phyloP scores from a whole-genome alignment of 1,140 invertebrate species.

The Zaprionus taronus region DNA sequence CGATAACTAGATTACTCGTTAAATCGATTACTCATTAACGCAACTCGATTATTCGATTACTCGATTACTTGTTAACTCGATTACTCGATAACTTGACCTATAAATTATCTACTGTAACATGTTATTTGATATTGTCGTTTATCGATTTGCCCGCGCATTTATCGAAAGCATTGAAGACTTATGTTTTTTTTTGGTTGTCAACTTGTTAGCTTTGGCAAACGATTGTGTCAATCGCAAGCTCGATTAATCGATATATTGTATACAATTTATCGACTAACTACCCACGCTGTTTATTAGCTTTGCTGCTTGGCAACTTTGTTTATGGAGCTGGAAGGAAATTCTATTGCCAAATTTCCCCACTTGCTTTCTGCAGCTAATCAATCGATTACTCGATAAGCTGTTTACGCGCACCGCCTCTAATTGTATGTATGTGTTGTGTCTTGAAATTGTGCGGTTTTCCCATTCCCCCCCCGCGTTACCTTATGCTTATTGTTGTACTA shows the following conservation, averaged over 20 bases:
- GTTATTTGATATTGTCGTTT: too few species aligned
- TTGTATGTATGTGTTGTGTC: slow-evolving; percentile 8
- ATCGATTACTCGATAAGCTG: slow-evolving; percentile 35
- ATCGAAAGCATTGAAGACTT: neutral
- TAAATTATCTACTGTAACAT: too few species aligned
- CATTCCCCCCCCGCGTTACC: neutral
- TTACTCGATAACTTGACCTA: too few species aligned
- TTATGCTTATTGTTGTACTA: neutral
- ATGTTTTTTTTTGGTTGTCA: neutral
- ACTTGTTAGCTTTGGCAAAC: neutral
- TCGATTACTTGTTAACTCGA: too few species aligned
- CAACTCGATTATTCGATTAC: too few species aligned
- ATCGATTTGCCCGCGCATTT: neutral
- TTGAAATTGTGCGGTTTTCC: slow-evolving; percentile 7
- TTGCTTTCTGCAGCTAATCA: neutral
- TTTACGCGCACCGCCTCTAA: neutral
- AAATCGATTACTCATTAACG: too few species aligned
- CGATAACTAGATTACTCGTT: too few species aligned
- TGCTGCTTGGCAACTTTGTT: neutral
- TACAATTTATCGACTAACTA: neutral
- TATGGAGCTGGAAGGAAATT: neutral
- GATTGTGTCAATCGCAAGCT: neutral
- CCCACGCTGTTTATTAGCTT: neutral
- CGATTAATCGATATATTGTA: neutral
- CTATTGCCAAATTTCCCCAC: slow-evolving; percentile 1